These are phyloP conservation scores for Tautogolabrus adspersus DNA, from an alignment of 2,113 vertebrate genomes.

Conservation along the genomic window DNA sequence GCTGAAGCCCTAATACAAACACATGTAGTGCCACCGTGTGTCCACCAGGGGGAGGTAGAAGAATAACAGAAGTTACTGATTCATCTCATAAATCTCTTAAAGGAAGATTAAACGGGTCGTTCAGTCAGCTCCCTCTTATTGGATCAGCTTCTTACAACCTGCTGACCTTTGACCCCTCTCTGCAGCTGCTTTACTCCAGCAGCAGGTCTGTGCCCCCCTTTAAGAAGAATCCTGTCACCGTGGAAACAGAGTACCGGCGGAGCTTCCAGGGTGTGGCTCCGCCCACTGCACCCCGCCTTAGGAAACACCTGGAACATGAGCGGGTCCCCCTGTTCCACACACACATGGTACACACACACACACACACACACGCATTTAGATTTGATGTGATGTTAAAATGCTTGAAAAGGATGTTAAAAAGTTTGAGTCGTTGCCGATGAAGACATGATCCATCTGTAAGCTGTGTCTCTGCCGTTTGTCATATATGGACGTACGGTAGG, in stretches of 20 bases:
- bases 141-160: neutral
- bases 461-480: too few species aligned
- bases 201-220: conserved; percentile 40
- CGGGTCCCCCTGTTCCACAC: conserved; percentile 55
- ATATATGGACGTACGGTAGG: too few species aligned
- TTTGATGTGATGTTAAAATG: too few species aligned
- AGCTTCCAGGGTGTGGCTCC: conserved; percentile 56
- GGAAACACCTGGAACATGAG: conserved; percentile 58
- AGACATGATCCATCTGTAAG: too few species aligned
- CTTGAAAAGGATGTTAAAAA: too few species aligned
- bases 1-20: too few species aligned
- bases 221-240: conserved; percentile 32
- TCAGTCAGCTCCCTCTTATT: too few species aligned
- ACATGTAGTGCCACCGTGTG: neutral
- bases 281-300: conserved; percentile 36
- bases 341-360: conserved; percentile 37
- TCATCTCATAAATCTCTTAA: neutral
- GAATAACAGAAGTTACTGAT: neutral
- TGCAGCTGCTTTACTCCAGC: conserved; percentile 55
- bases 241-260: conserved; percentile 69
- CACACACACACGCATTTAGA: neutral
- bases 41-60: conserved; percentile 40
- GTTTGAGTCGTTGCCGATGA: too few species aligned
- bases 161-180: conserved; percentile 11
- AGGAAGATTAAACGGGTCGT: neutral